Percentiles rank a stretch among this genome's conserved stretches.
These are phyloP conservation scores for Melanostigma gelatinosum DNA, from an alignment of 2,113 vertebrate species.

Conservation along the genomic window DNA sequence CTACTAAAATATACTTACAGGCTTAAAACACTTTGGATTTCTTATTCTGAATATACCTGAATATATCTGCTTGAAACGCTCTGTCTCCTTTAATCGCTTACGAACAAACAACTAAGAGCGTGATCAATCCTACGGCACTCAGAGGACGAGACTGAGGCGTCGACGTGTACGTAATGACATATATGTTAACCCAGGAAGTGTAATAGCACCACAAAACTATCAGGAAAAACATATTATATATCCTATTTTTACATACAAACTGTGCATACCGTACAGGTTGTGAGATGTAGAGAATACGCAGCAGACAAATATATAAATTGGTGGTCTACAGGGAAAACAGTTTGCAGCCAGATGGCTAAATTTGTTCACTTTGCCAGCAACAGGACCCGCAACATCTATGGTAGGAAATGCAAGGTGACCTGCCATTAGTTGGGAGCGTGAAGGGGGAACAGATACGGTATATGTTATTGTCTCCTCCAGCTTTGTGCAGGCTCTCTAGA, in stretches of 20 bases:
- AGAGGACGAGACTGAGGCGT: neutral
- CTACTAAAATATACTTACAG: too few species aligned
- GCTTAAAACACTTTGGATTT: too few species aligned
- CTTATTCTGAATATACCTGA: too few species aligned
- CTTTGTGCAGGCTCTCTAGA: conserved; percentile 39
- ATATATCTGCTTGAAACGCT: too few species aligned
- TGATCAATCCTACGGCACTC: neutral
- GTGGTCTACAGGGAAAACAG: neutral
- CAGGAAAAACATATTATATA: neutral
- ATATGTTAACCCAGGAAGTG: neutral
- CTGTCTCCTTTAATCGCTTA: too few species aligned
- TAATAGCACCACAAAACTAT: neutral
- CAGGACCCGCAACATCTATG: neutral
- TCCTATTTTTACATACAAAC: neutral
- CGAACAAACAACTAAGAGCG: neutral
- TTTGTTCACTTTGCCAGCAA: neutral
- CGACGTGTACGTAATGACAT: neutral
- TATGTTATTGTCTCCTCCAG: conserved; percentile 50
- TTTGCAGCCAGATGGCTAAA: neutral
- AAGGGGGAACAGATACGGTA: conserved; percentile 30
- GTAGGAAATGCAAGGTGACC: conserved; percentile 6
- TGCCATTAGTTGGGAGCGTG: conserved; percentile 8
- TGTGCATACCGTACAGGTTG: neutral
- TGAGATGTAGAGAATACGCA: neutral
- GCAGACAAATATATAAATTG: neutral